phyloP scores from a whole-genome alignment of 2,797 vertebrate species.

The Ispidina lecontei region DNA sequence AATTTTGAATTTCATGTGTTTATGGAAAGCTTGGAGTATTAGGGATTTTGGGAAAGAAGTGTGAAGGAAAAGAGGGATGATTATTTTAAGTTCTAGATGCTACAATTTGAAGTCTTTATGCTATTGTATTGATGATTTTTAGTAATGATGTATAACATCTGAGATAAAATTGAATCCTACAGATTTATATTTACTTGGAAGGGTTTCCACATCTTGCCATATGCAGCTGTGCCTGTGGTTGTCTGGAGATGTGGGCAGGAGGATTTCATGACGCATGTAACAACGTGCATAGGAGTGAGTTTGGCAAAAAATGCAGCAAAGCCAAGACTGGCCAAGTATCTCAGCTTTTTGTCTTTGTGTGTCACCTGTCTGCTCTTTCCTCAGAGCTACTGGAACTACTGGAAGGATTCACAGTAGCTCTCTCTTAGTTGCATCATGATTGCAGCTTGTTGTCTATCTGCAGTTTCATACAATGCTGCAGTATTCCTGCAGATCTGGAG shows the following conservation, averaged over 20 bases:
- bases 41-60: background rate
- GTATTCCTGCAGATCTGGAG: background rate
- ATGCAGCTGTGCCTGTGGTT: accelerated
- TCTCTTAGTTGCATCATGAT: background rate
- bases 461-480: background rate
- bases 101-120: background rate
- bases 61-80: background rate
- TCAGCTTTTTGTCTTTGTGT: background rate
- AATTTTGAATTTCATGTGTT: background rate
- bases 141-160: background rate
- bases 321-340: background rate
- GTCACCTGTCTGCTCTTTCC: background rate
- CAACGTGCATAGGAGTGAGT: accelerated
- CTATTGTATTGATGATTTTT: background rate
- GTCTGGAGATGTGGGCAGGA: background rate
- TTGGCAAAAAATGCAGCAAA: background rate
- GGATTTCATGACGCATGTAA: accelerated
- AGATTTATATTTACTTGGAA: background rate
- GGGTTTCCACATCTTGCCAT: background rate
- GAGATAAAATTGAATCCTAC: background rate
- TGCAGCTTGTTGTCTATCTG: background rate
- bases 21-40: background rate
- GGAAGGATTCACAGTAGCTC: background rate
- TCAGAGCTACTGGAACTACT: background rate
- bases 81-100: background rate